Base-by-base conservation (phyloP, 2,797 vertebrate species). In the Coilia nasus region DNA sequence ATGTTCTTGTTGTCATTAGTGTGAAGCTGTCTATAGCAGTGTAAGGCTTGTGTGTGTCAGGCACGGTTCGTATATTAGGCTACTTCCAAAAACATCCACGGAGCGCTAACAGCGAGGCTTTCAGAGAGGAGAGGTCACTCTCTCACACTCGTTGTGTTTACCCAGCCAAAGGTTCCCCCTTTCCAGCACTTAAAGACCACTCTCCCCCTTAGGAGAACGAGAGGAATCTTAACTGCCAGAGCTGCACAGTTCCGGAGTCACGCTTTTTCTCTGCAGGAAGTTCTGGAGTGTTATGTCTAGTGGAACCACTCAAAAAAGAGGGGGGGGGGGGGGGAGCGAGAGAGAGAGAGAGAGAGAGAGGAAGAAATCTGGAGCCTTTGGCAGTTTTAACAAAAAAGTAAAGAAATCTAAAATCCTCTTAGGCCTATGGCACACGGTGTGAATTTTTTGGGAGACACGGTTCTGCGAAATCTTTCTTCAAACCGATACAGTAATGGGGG, bases 211-310 rank as follows among this genome's bases (percentile, higher is more conserved):
- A 78, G 71, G 6, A 78, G 71, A 44, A 44, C 15, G 31, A 19
- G 31, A 78, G 35, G 41, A 78, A 78, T 78, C 71, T 78, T 78
- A 44, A 44, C 71, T 19, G 71, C 35, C 71, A 78, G 35, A 44
- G 35, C 71, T 78, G 17, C 71, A 78, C 17, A 19, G 71, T 78
- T 78, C 31, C 19, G 31, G 71, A 78, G 71, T 44, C 31, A 3
- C 64, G 17, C 64, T 71, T 78, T 12, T 78, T 44, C 50, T 54
- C 2, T 10, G 35, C 71, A 78, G 71, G 71, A 78, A 78, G 71
- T 78, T 78, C 71, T 41, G 15, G 7, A 78, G 15, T 78, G 71
- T 78, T 78, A 78, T 78, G 71, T 78, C 71, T 78, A 78, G 71
- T 78, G 12, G 71, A 78, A 78, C 35, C 35, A 17, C 71, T 78